Conservation (phyloP, 2,113 vertebrate species). For the Pterophyllum scalare region DNA sequence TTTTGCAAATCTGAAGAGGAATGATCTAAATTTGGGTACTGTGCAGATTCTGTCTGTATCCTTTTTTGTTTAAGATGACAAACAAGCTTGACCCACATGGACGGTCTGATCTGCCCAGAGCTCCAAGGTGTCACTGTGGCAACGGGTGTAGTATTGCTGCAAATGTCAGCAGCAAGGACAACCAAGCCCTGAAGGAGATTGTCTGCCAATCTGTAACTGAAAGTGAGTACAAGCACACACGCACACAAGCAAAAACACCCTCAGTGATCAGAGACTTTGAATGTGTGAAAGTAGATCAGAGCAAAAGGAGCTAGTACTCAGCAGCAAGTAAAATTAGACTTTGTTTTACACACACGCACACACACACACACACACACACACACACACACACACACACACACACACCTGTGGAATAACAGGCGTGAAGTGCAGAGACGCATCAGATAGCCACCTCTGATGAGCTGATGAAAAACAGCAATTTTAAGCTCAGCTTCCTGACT, state of each 20-base stretch:
- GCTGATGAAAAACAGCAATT: neutral
- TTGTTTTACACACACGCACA: neutral
- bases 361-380: slow-evolving; percentile 23
- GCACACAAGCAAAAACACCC: slow-evolving; percentile 28
- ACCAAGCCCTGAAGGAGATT: slow-evolving; percentile 41
- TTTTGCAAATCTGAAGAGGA: neutral
- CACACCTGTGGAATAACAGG: slow-evolving; percentile 39
- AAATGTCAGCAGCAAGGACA: slow-evolving; percentile 60
- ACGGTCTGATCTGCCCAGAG: slow-evolving; percentile 31
- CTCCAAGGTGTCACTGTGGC: slow-evolving; percentile 61
- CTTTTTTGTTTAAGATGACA: slow-evolving; percentile 25
- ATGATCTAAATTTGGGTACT: neutral
- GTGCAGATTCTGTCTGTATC: neutral
- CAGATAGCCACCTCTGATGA: neutral
- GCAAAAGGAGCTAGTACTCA: slow-evolving; percentile 26
- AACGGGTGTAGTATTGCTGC: slow-evolving; percentile 50
- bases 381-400: neutral
- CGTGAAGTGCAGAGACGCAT: neutral
- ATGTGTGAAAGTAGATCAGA: slow-evolving; percentile 59
- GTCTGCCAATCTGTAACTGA: slow-evolving; percentile 54
- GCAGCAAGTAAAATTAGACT: slow-evolving; percentile 58
- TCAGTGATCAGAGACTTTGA: slow-evolving; percentile 25
- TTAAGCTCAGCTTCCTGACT: neutral
- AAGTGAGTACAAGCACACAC: slow-evolving; percentile 4
- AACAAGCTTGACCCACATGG: slow-evolving; percentile 62